Evolutionary conservation across 1,140 invertebrate species (phyloP).

Genomic region (Magallana angulata): DNA sequence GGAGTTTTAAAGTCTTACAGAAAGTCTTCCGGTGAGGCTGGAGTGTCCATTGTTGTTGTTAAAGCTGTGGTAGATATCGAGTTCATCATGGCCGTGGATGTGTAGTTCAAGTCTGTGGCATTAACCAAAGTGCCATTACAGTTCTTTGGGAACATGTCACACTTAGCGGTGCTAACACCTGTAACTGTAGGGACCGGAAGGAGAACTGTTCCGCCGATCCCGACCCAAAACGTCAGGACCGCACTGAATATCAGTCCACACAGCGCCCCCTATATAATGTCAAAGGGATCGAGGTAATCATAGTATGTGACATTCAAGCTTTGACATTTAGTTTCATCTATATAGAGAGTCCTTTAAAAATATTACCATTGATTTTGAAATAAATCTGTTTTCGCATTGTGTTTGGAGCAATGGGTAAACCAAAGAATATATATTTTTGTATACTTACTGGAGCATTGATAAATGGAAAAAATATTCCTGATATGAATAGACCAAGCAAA

Average conservation of each 20-base stretch:
- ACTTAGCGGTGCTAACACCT: conserved; percentile 57
- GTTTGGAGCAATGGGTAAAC: too few relatives aligned
- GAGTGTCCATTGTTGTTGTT: conserved; percentile 22
- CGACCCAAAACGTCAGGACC: conserved; percentile 88
- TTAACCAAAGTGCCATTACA: conserved; percentile 37
- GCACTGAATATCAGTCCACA: conserved; percentile 86
- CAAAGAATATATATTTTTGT: neutral
- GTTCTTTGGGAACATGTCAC: conserved; percentile 47
- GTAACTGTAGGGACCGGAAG: conserved; percentile 60
- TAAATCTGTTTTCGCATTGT: too few relatives aligned
- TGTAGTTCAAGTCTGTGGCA: conserved; percentile 9
- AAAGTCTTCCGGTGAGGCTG: conserved; percentile 37
- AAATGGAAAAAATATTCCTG: conserved; percentile 64
- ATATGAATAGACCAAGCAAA: conserved; percentile 72
- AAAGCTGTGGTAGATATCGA: conserved; percentile 22
- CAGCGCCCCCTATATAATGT: conserved; percentile 85
- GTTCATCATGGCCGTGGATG: neutral
- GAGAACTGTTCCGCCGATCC: conserved; percentile 83
- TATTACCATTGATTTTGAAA: too few relatives aligned
- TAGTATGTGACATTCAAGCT: too few relatives aligned
- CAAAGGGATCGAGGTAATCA: neutral
- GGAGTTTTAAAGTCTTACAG: conserved; percentile 28
- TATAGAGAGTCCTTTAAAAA: too few relatives aligned
- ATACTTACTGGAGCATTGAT: conserved; percentile 61
- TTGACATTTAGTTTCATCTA: too few relatives aligned